Percentiles rank a stretch among this genome's conserved stretches.
Conservation (phyloP, 2,113 vertebrate species). For the Lota lota region DNA sequence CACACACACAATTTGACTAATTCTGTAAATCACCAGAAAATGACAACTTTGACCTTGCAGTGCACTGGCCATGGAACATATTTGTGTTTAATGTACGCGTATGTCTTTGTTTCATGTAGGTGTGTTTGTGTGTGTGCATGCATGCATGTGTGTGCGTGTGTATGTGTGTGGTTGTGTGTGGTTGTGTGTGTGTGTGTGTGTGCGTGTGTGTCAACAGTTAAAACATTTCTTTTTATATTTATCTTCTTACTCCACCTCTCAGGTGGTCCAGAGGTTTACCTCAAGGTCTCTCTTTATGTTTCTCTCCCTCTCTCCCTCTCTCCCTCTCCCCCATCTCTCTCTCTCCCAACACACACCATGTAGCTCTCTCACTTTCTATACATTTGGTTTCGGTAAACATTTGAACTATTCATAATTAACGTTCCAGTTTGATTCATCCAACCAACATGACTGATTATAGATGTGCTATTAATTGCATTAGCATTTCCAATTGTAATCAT, state of each 20-base stretch:
- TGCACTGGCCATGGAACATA: slow-evolving; percentile 33
- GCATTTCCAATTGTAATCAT: too few species aligned
- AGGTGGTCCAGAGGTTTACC: slow-evolving; percentile 51
- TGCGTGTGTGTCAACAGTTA: slow-evolving; percentile 3
- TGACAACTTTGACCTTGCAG: slow-evolving; percentile 45
- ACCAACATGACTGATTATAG: too few species aligned
- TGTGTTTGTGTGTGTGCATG: slow-evolving; percentile 13
- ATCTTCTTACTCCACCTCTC: slow-evolving; percentile 35
- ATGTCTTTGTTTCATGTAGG: slow-evolving; percentile 28
- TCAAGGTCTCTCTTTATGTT: not conserved
- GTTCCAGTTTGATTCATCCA: too few species aligned
- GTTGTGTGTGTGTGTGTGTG: slow-evolving; percentile 14
- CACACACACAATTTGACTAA: slow-evolving; percentile 16
- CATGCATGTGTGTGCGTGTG: slow-evolving; percentile 12
- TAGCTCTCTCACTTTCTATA: not conserved
- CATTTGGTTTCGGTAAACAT: too few species aligned
- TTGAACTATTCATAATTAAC: too few species aligned
- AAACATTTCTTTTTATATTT: slow-evolving; percentile 44
- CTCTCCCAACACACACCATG: not conserved
- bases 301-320: too few species aligned
- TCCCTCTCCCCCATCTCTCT: not conserved
- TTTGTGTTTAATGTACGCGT: slow-evolving; percentile 17
- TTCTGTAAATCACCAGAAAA: slow-evolving; percentile 45
- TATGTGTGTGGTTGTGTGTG: slow-evolving; percentile 4
- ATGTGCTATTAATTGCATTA: too few species aligned